phyloP scores from a whole-genome alignment of 1,140 invertebrate genomes.

The Thrips palmi region DNA sequence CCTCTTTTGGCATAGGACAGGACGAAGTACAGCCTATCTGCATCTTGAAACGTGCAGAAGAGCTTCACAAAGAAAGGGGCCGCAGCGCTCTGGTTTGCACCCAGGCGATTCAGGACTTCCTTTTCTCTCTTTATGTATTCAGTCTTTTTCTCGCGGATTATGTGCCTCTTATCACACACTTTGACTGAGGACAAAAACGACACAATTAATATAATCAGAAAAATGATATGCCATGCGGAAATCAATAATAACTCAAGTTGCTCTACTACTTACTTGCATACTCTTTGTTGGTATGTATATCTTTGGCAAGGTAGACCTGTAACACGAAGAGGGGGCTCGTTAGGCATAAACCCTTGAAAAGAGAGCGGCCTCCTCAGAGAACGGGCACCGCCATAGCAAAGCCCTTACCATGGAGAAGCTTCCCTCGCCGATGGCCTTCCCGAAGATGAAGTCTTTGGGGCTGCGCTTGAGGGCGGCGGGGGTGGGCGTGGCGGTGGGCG shows the following conservation, averaged over 20 bases:
- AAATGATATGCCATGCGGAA: background rate
- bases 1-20: constrained; percentile 89
- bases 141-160: constrained; percentile 81
- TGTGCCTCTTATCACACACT: constrained; percentile 85
- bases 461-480: constrained; percentile 35
- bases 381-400: background rate
- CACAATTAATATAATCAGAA: constrained; percentile 12
- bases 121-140: constrained; percentile 88
- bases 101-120: constrained; percentile 65
- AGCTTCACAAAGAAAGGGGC: constrained; percentile 78
- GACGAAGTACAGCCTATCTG: constrained; percentile 86
- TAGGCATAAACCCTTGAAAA: background rate
- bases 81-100: constrained; percentile 28
- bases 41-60: constrained; percentile 93
- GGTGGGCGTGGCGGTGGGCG: constrained; percentile 1
- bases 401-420: constrained; percentile 77
- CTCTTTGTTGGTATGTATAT: constrained; percentile 72
- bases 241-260: constrained; percentile 3
- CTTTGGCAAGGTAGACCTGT: constrained; percentile 78
- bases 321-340: constrained; percentile 15
- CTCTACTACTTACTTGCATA: constrained; percentile 71
- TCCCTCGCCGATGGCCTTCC: constrained; percentile 88
- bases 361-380: background rate
- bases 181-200: constrained; percentile 54
- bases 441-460: constrained; percentile 84